phyloP scores from a whole-genome alignment of 2,888 invertebrate species.

The Drosophila crucigera region DNA sequence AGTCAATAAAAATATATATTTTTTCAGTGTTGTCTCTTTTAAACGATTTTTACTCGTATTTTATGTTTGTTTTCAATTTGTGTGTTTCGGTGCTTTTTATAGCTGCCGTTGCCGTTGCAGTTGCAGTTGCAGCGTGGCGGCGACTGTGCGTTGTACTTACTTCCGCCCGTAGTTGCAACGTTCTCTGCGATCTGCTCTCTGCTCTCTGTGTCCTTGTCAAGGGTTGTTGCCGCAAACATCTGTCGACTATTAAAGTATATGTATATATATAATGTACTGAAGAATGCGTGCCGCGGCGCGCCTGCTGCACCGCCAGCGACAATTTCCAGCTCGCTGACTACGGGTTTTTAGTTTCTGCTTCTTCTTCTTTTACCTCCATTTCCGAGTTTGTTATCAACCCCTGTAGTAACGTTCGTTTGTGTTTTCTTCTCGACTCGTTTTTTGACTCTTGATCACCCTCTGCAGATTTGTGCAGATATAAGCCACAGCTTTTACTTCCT shows the following conservation, averaged over 20 bases:
- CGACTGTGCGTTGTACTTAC: slow-evolving; percentile 40
- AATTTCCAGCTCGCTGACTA: slow-evolving; percentile 68
- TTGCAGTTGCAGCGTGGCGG: not conserved
- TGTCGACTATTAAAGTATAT: slow-evolving; percentile 81
- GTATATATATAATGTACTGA: slow-evolving; percentile 41
- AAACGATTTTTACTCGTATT: slow-evolving; percentile 42
- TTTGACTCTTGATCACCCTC: slow-evolving; percentile 25
- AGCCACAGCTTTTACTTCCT: not conserved
- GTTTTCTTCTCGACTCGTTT: not conserved
- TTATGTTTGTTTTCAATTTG: slow-evolving; percentile 62
- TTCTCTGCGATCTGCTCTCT: slow-evolving; percentile 7
- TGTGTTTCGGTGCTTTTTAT: slow-evolving; percentile 72
- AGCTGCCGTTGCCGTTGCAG: slow-evolving; percentile 25
- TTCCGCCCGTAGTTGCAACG: slow-evolving; percentile 58
- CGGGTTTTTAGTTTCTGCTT: slow-evolving; percentile 9
- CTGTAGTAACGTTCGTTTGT: slow-evolving; percentile 69
- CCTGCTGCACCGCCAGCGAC: slow-evolving; percentile 65
- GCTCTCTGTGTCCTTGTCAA: slow-evolving; percentile 67
- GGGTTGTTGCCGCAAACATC: slow-evolving; percentile 82
- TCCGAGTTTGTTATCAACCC: slow-evolving; percentile 51
- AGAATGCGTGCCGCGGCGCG: slow-evolving; percentile 65
- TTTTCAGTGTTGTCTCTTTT: slow-evolving; percentile 49
- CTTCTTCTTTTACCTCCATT: not conserved
- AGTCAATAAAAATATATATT: slow-evolving; percentile 50
- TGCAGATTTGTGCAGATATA: slow-evolving; percentile 30